Evolutionary conservation across 2,113 vertebrate genomes (phyloP), one percentile per base, ranked within the genome.

Genomic region (Archilochus colubris): DNA sequence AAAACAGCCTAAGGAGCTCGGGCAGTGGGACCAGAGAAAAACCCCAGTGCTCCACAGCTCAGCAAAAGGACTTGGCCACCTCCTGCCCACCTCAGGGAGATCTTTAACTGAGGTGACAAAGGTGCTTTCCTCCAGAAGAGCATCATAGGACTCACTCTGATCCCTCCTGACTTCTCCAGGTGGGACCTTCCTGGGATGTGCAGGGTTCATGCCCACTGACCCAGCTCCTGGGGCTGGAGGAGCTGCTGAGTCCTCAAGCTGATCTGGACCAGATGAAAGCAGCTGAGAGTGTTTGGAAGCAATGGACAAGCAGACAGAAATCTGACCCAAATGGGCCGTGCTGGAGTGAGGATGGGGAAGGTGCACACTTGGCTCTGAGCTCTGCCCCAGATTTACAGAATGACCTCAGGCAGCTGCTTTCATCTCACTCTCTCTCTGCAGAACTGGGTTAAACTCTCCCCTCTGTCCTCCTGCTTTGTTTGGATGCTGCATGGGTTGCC

Each of bases 71-170:
- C n/a, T 7, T 1, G 2, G 77, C 27, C 36, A 23, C 61, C 16
- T 48, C 70, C 82, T 12, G 4, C 55, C 57, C 51, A 21, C 44
- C 70, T 30, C 3, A 0, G 59, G 46, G 59, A 10, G n/a, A 10
- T 17, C 89, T 33, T 6, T 0, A 25, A 9, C 7, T 2, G 61
- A n/a, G 7, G 11, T 2, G 64, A 3, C 24, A 22, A 11, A 44
- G 75, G 43, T 19, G 10, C n/a, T 63, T 55, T 63, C 0, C 27
- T 46, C 48, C 61, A 4, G 15, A 54, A 44, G n/a, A 55, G 15
- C 61, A 30, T 25, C 6, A 0, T 0, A 1, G 70, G 58, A 5
- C 13, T 25, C 1, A 1, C 54, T 18, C 30, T 27, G 44, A 10
- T 4, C 15, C 22, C 23, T 38, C 28, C 33, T 40, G 40, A 40